Percentiles rank a stretch among this genome's conserved stretches.
phyloP scores from a whole-genome alignment of 2,888 invertebrate genomes.

The Drosophila helvetica region DNA sequence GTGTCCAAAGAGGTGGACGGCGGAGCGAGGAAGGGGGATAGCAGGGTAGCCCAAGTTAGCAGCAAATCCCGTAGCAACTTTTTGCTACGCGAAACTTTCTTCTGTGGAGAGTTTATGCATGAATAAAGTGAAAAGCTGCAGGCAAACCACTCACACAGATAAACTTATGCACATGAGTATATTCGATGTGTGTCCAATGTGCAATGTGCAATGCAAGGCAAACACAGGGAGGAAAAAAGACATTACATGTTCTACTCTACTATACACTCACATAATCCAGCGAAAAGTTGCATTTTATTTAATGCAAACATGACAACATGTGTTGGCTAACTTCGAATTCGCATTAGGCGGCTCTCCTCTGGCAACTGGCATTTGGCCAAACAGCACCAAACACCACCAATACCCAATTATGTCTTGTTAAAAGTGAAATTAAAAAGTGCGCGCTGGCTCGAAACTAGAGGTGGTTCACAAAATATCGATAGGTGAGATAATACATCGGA shows the following conservation, averaged over 20 bases:
- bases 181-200: neutral
- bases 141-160: slow-evolving; percentile 27
- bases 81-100: slow-evolving; percentile 51
- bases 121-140: slow-evolving; percentile 53
- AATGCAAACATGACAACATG: slow-evolving; percentile 46
- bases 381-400: slow-evolving; percentile 4
- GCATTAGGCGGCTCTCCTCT: slow-evolving; percentile 44
- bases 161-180: neutral
- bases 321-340: slow-evolving; percentile 50
- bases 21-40: neutral
- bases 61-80: slow-evolving; percentile 50
- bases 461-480: neutral
- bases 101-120: slow-evolving; percentile 52
- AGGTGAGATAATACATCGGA: no score
- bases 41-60: slow-evolving; percentile 17
- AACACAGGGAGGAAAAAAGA: slow-evolving; percentile 19
- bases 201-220: no score
- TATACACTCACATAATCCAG: slow-evolving; percentile 52
- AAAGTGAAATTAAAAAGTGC: slow-evolving; percentile 5
- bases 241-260: slow-evolving; percentile 32
- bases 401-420: neutral
- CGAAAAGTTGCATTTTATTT: slow-evolving; percentile 70
- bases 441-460: neutral
- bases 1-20: slow-evolving; percentile 35
- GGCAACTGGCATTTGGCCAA: slow-evolving; percentile 9